Base-by-base conservation (phyloP, 2,888 invertebrate species). In the Allophyes oxyacanthae region DNA sequence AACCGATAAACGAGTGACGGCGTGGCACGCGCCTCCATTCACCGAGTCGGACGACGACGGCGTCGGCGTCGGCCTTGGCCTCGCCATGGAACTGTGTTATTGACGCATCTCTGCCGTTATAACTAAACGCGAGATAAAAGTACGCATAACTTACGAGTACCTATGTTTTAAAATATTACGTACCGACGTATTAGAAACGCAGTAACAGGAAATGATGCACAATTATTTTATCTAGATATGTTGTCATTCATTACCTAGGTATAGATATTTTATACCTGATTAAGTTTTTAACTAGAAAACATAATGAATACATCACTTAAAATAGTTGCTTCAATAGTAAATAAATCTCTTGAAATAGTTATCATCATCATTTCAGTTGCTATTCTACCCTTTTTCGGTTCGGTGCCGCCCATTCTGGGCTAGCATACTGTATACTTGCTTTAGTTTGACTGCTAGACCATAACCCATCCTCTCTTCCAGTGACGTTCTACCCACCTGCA, bases 1-100 rank as follows among this genome's bases (percentile, higher is more conserved):
- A 91, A 87, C 71, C 72, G 69, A 84, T 85, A 86, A 83, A 78
- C 78, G 68, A 79, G 81, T 81, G 79, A 79, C 81, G 78, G 49
- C 79, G 79, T 77, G 80, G 81, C 85, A 88, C 89, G 90, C 89
- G 86, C 85, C 79, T 87, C 85, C 91, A 91, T 91, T 91, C 91
- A 91, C 86, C 71, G 79, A 62, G 57, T 54, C 67, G 42, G 44
- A 28, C 62, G 48, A 64, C 70, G 61, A 41, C 79, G 79, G 79
- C 82, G 85, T 83, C 79, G 82, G 77, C 79, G 75, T 64, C 83
- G 88, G 82, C 89, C 90, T 90, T 89, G 90, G 85, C 85, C 86
- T 82, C 80, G 70, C 77, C 81, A 84, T 87, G 82, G 83, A 83
- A 84, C 75, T 80, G 76, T 83, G 83, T 86, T 85, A 87, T 83